Percentiles rank a stretch among this genome's conserved stretches.
Conservation (phyloP, 2,797 vertebrate species). For the Megalops cyprinoides region DNA sequence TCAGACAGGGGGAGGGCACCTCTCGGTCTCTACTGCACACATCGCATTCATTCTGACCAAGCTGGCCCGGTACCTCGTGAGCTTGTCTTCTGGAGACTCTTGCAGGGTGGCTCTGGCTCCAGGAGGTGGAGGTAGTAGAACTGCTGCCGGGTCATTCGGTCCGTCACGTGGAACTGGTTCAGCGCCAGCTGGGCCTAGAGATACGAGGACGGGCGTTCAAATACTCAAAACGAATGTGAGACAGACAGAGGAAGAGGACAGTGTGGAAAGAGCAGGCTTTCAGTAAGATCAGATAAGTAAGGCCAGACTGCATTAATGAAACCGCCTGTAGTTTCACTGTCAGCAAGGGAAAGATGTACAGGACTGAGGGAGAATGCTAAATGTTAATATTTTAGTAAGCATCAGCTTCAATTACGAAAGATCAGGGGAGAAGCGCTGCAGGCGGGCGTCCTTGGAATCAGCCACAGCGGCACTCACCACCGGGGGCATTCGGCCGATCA, state of each 20-base stretch:
- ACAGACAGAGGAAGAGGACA: background rate
- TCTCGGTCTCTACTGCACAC: background rate
- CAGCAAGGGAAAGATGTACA: background rate
- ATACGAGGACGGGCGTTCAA: background rate
- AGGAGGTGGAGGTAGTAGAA: conserved; percentile 71
- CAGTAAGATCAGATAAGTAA: background rate
- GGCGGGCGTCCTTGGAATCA: background rate
- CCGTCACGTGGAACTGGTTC: conserved; percentile 63
- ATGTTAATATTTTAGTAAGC: background rate
- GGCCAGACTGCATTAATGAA: background rate
- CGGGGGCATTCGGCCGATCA: conserved; percentile 64
- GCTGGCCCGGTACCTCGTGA: conserved; percentile 21
- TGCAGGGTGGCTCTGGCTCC: conserved; percentile 55
- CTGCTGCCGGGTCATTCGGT: conserved; percentile 63
- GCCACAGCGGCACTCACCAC: conserved; percentile 57
- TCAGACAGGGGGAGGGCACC: background rate
- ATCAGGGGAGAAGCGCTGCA: background rate
- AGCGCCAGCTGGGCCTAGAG: conserved; percentile 65
- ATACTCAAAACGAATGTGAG: too few relatives aligned
- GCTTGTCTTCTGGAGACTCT: conserved; percentile 8
- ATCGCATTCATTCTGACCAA: background rate
- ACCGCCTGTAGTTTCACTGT: too few relatives aligned
- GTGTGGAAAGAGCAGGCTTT: background rate
- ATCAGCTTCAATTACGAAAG: too few relatives aligned
- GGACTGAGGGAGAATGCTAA: conserved; percentile 9